These are phyloP conservation scores for Drosophila prostipennis DNA, from an alignment of 2,888 invertebrate genomes.

Conservation along the genomic window DNA sequence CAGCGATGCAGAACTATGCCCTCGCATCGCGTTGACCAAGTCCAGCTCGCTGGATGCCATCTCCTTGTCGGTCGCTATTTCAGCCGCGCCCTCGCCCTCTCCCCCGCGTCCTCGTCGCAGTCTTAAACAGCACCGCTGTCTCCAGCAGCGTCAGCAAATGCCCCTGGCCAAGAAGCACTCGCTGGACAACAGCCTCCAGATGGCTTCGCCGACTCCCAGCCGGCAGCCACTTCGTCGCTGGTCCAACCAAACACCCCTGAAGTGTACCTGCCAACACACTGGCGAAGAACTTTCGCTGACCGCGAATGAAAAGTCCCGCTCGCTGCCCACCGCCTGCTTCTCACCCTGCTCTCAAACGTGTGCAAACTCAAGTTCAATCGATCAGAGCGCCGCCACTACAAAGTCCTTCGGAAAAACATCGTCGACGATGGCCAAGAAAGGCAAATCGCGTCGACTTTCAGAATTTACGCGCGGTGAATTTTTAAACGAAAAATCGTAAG, in stretches of 20 bases:
- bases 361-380: constrained; percentile 51
- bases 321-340: constrained; percentile 53
- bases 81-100: constrained; percentile 81
- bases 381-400: constrained; percentile 36
- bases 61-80: constrained; percentile 77
- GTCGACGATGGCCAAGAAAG: constrained; percentile 75
- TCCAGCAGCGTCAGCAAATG: constrained; percentile 54
- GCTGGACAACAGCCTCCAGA: constrained; percentile 22
- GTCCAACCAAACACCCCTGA: constrained; percentile 78
- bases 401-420: constrained; percentile 37
- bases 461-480: constrained; percentile 85
- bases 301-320: constrained; percentile 69
- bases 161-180: constrained; percentile 58
- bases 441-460: constrained; percentile 84
- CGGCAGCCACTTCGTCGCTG: constrained; percentile 72
- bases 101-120: constrained; percentile 76
- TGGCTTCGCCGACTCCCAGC: constrained; percentile 53
- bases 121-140: constrained; percentile 76
- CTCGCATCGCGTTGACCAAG: constrained; percentile 72
- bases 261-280: constrained; percentile 66
- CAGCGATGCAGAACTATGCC: constrained; percentile 49
- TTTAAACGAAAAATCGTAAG: constrained; percentile 85
- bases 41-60: constrained; percentile 83
- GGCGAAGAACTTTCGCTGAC: constrained; percentile 41
- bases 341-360: constrained; percentile 50